A percentile compares a stretch with the other conserved stretches of the same genome.
phyloP scores from a whole-genome alignment of 2,888 invertebrate genomes.

The Camponotus fellah region DNA sequence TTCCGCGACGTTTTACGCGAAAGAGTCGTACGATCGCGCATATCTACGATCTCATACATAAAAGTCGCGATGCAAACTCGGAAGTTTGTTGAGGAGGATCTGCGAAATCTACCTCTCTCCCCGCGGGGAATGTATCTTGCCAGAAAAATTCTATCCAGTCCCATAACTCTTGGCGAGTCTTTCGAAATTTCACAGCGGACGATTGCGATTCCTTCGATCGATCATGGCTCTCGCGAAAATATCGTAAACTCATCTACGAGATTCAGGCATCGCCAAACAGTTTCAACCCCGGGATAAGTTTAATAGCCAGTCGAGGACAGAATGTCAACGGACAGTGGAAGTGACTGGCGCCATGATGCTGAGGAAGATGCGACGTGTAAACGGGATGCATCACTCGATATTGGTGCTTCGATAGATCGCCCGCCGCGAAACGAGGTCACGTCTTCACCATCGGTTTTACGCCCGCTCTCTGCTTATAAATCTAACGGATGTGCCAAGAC shows the following conservation, averaged over 20 bases:
- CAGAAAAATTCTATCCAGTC: constrained; percentile 10
- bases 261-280: neutral
- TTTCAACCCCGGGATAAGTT: neutral
- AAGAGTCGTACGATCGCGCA: constrained; percentile 35
- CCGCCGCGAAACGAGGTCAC: constrained; percentile 51
- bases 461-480: constrained; percentile 33
- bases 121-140: constrained; percentile 11
- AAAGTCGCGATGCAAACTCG: constrained; percentile 38
- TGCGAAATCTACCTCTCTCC: neutral
- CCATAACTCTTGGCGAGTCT: neutral
- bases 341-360: neutral
- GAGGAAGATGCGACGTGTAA: constrained; percentile 2
- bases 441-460: constrained; percentile 54
- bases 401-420: constrained; percentile 32
- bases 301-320: neutral
- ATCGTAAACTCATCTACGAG: neutral
- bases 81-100: constrained; percentile 22
- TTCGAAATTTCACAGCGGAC: constrained; percentile 6
- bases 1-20: constrained; percentile 27
- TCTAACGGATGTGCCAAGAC: constrained; percentile 53
- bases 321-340: neutral
- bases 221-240: neutral
- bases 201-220: neutral
- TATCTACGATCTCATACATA: constrained; percentile 39
- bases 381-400: constrained; percentile 22